Base-by-base conservation (phyloP, 2,113 vertebrate species). In the Oreochromis spilurus region DNA sequence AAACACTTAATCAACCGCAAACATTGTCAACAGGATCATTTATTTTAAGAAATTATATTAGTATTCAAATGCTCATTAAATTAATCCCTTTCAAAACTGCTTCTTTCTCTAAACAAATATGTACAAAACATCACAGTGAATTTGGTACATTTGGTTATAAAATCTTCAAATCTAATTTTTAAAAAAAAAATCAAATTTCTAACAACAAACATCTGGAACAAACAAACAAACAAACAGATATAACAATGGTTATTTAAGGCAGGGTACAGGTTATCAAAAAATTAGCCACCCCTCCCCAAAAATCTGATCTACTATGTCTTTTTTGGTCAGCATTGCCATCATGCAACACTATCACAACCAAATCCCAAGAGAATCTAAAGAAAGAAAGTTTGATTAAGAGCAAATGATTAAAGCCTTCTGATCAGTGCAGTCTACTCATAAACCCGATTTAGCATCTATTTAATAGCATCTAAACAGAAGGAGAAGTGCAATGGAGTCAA, bases 51-150 rank as follows among this genome's bases (percentile, higher is more conserved):
- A 94, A 87, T 93, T 93, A 92, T 93, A 93, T 91, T 90, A 88
- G 80, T 81, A 90, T 85, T 83, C 67, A 50, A 91, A 54, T 24
- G 7, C 29, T 83, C 34, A 85, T 95, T 92, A 86, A 93, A 89
- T 92, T 83, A 83, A 38, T 62, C 82, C 65, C 34, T 84, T 85
- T 85, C 1, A 38, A 82, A 82, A 70, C 14, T 8, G 11, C 36
- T 14, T 31, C 31, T 29, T 58, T 34, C 16, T 80, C 79, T 75
- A 65, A 62, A 79, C 16, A 86, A 54, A 86, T 95, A 94, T 94
- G 81, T 94, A 95, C 94, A 95, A 31, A 67, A 90, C 77, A 89
- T 95, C 93, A 95, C 94, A 95, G 92, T 95, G 88, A 92, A 90
- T 87, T 87, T 91, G 88, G 85, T 93, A 80, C 65, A 89, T 91